Evolutionary conservation across 1,140 invertebrate species (phyloP), one percentile per base, ranked within the genome.

Genomic region (Galleria mellonella): DNA sequence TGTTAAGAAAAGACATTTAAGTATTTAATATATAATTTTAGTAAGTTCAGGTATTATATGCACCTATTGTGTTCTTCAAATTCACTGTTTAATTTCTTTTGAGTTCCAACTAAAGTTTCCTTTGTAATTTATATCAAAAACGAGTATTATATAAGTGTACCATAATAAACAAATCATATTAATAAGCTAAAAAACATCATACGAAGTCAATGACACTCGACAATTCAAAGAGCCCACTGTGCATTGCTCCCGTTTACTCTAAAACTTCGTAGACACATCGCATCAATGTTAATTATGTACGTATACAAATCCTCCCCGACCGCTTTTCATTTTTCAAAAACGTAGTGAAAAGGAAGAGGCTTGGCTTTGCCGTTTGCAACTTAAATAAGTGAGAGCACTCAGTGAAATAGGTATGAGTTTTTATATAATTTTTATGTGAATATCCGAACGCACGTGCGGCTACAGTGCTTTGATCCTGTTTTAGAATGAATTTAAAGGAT

Each of bases 201-300:
- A 23, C 17, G 17, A 23, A 23, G 17, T 23, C 62, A 71, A 79
- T 72, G 73, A 76, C 51, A 70, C 76, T 81, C 52, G 41, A 76
- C 65, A 64, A 69, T 62, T 76, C 62, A 77, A 77, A 81, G 72
- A 58, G 53, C 62, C 51, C 47, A 60, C 17, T 23, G 17, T 23
- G 17, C 17, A 23, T 41, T 51, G 55, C 51, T 48, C 59, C 55
- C 50, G 45, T 55, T 52, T 54, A 57, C 47, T 44, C 54, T 54
- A 61, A 60, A 66, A 68, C 52, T 64, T 61, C 58, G 47, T 53
- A 58, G 54, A 61, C 51, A 54, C 50, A 55, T 58, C 51, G 51
- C 50, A 55, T 58, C 65, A 62, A 59, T 74, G 68, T 74, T 82
- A 82, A 82, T 82, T 76, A 82, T 76, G 62, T 77, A 69, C 47